Percentiles rank a stretch among this genome's conserved stretches.
These are phyloP conservation scores for Tipula unca DNA, from an alignment of 2,888 invertebrate genomes.

Conservation along the genomic window DNA sequence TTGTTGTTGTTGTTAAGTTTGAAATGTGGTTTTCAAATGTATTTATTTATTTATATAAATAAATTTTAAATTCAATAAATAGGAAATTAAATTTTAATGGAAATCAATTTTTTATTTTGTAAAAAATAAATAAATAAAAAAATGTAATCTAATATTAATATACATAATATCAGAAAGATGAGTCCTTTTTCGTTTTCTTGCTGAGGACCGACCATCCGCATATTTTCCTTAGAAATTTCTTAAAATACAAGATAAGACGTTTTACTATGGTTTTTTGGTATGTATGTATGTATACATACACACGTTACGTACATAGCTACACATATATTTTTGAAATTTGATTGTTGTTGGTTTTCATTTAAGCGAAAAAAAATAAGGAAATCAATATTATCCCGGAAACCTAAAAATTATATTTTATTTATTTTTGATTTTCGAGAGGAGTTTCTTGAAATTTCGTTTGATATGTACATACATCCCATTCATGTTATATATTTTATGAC, in stretches of 20 bases:
- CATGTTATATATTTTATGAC: background rate
- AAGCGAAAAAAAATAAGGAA: background rate
- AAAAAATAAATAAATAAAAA: background rate
- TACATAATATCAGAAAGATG: background rate
- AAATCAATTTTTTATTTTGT: background rate
- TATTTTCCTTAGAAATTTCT: background rate
- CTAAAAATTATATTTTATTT: background rate
- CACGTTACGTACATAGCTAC: too few species aligned
- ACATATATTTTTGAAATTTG: too few species aligned
- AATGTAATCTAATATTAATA: background rate
- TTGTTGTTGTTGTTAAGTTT: background rate
- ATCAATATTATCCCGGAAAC: background rate
- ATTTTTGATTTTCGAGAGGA: background rate
- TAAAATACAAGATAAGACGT: background rate
- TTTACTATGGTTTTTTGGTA: background rate
- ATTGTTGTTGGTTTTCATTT: background rate
- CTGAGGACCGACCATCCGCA: too few species aligned
- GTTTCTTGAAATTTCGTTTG: background rate
- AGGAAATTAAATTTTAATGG: slow-evolving; percentile 14
- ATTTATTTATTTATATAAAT: too few species aligned
- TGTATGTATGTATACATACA: background rate
- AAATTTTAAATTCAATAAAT: background rate
- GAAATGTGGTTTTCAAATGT: background rate
- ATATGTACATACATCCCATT: too few species aligned
- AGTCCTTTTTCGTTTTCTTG: background rate